phyloP scores from a whole-genome alignment of 1,140 invertebrate species.

The Sesamia nonagrioides region DNA sequence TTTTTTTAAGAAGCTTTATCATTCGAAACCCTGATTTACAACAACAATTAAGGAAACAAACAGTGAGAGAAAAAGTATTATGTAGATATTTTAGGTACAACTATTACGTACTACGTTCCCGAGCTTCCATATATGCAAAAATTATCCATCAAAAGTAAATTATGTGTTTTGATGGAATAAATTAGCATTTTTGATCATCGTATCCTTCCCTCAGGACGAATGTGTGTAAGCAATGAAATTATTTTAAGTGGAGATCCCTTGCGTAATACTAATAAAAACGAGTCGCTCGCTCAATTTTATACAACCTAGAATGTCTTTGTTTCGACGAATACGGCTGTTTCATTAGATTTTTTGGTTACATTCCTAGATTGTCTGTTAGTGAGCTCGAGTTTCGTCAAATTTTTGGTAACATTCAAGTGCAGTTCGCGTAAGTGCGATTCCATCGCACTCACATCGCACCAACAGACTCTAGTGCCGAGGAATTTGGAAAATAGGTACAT shows the following conservation, averaged over 20 bases:
- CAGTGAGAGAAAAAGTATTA: not conserved
- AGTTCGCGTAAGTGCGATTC: too few relatives aligned
- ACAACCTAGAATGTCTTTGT: not conserved
- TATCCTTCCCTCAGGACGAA: not conserved
- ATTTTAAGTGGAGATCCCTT: not conserved
- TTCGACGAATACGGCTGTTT: not conserved
- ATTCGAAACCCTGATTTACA: not conserved
- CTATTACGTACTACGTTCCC: too few relatives aligned
- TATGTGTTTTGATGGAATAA: conserved; percentile 7
- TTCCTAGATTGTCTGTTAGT: not conserved
- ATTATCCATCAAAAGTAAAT: not conserved
- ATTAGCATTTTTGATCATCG: conserved; percentile 7
- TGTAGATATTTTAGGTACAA: too few relatives aligned
- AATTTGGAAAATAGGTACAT: too few relatives aligned
- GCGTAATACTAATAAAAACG: not conserved
- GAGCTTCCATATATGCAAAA: too few relatives aligned
- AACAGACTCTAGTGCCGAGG: too few relatives aligned
- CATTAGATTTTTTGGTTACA: not conserved
- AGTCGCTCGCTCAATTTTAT: not conserved
- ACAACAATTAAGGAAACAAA: not conserved
- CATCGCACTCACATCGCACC: too few relatives aligned
- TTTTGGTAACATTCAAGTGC: too few relatives aligned
- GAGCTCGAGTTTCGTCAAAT: too few relatives aligned
- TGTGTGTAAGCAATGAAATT: conserved; percentile 4
- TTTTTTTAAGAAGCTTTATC: too few relatives aligned